Conservation (phyloP, 1,140 invertebrate species). For the Acromyrmex charruanus region DNA sequence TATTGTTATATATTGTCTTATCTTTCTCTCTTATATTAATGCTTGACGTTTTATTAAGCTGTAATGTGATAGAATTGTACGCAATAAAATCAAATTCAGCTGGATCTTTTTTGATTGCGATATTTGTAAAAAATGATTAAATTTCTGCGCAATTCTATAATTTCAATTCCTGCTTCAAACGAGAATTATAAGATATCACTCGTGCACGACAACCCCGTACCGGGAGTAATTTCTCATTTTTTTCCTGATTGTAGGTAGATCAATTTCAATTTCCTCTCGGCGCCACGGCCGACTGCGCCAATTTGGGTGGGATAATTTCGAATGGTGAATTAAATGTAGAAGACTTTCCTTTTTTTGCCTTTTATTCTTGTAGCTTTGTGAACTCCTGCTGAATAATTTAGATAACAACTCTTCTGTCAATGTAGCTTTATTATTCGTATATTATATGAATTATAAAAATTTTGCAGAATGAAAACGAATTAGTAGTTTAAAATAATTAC, state of each 20-base stretch:
- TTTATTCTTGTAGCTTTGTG: neutral
- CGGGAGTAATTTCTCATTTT: conserved; percentile 1
- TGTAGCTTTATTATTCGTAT: conserved; percentile 21
- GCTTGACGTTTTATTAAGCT: neutral
- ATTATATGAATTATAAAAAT: neutral
- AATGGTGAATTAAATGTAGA: conserved; percentile 11
- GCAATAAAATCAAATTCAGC: neutral
- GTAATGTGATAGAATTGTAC: neutral
- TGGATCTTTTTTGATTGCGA: neutral
- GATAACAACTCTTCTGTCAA: conserved; percentile 1
- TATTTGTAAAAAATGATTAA: conserved; percentile 14
- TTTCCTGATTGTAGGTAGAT: conserved; percentile 26
- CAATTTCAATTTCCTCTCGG: conserved; percentile 47
- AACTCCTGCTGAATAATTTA: conserved; percentile 10
- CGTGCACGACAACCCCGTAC: neutral
- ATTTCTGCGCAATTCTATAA: neutral
- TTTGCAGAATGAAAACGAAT: neutral
- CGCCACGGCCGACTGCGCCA: conserved; percentile 17
- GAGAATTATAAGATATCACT: conserved; percentile 1
- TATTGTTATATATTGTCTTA: neutral
- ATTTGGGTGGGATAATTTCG: conserved; percentile 23
- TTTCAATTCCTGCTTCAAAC: conserved; percentile 14
- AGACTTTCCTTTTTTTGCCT: neutral
- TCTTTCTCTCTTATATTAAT: neutral
- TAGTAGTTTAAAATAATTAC: neutral